Evolutionary conservation across 2,113 vertebrate genomes (phyloP).

Genomic region (Mixornis gularis): DNA sequence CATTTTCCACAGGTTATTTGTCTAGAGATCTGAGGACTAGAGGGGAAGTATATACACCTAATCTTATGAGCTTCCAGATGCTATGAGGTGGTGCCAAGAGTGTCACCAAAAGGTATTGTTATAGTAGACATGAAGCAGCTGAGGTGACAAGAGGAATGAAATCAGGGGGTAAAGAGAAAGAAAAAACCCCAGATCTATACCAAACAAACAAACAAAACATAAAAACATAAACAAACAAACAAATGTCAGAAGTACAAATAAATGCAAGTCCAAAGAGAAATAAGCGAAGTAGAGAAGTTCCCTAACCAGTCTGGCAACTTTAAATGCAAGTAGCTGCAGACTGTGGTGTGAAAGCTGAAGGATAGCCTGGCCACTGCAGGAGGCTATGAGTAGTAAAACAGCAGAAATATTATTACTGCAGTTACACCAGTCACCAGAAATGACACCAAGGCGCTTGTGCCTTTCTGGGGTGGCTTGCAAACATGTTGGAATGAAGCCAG

Average conservation of each 20-base stretch:
- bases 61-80: not conserved
- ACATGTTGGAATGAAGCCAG: not conserved
- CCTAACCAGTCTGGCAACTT: not conserved
- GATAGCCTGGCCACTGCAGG: not conserved
- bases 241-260: not conserved
- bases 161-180: not conserved
- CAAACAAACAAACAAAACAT: rapidly evolving
- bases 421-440: not conserved
- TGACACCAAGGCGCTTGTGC: not conserved
- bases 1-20: not conserved
- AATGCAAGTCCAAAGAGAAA: not conserved
- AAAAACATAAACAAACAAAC: too few relatives aligned
- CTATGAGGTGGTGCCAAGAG: not conserved
- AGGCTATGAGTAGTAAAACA: not conserved
- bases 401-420: not conserved
- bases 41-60: not conserved
- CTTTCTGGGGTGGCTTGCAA: not conserved
- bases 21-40: not conserved
- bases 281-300: not conserved
- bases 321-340: not conserved
- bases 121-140: not conserved
- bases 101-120: rapidly evolving
- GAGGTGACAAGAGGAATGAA: not conserved
- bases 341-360: not conserved
- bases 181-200: not conserved